A percentile compares a stretch with the other conserved stretches of the same genome.
Evolutionary conservation across 2,797 vertebrate genomes (phyloP).

Genomic region (Denticeps clupeoides): DNA sequence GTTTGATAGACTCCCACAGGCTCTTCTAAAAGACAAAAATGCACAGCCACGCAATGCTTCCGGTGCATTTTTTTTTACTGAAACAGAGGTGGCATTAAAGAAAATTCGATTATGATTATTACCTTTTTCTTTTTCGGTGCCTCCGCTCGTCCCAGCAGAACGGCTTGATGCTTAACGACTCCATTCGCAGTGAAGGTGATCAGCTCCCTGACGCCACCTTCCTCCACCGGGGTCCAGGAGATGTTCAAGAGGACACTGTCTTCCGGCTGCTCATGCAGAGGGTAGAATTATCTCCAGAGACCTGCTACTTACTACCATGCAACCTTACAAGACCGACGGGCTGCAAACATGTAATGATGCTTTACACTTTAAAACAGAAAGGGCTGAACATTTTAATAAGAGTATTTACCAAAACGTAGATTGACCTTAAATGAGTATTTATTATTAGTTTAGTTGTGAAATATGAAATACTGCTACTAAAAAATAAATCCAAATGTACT

Average conservation of each 20-base stretch:
- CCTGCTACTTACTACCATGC: too few species aligned
- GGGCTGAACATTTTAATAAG: neutral
- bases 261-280: slow-evolving; percentile 56
- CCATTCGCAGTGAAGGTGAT: slow-evolving; percentile 74
- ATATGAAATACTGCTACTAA: neutral
- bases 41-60: neutral
- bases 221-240: slow-evolving; percentile 80
- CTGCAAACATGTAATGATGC: too few species aligned
- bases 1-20: slow-evolving; percentile 79
- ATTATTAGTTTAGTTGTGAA: neutral
- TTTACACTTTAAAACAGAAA: too few species aligned
- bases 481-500: too few species aligned
- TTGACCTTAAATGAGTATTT: neutral
- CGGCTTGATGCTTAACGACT: slow-evolving; percentile 76
- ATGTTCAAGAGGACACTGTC: slow-evolving; percentile 59
- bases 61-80: too few species aligned
- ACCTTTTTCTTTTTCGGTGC: slow-evolving; percentile 79
- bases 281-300: neutral
- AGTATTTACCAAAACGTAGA: neutral
- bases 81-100: neutral
- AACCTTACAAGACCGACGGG: too few species aligned
- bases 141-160: slow-evolving; percentile 80
- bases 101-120: neutral
- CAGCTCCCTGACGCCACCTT: slow-evolving; percentile 76
- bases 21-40: slow-evolving; percentile 61